phyloP scores from a whole-genome alignment of 2,113 vertebrate genomes.

The Callithrix jacchus region DNA sequence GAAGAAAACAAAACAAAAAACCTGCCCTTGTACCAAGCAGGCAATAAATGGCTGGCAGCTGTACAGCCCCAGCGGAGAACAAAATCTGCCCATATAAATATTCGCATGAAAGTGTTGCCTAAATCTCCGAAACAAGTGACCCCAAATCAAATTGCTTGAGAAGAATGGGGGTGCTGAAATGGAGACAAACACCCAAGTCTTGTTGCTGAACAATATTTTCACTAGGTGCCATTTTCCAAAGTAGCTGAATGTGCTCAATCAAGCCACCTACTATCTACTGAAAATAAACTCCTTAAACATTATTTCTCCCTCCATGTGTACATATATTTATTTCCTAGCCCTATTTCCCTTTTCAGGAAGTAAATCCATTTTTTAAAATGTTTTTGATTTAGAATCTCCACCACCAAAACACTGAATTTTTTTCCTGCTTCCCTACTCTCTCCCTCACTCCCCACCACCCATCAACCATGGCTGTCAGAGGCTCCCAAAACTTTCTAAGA shows the following conservation, averaged over 20 bases:
- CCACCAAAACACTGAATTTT: neutral
- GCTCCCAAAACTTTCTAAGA: neutral
- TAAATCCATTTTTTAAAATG: neutral
- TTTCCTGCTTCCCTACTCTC: neutral
- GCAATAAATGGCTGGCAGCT: conserved; percentile 45
- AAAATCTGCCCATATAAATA: neutral
- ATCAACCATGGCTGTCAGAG: neutral
- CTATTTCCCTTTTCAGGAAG: neutral
- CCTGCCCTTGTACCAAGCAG: neutral
- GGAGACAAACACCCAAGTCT: neutral
- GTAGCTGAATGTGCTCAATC: neutral
- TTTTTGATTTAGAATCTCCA: neutral
- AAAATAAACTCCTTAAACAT: neutral
- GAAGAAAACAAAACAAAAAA: neutral
- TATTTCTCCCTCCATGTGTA: neutral
- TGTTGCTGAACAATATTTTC: neutral
- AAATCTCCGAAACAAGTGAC: conserved; percentile 18
- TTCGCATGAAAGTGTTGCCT: neutral
- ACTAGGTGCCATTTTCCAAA: conserved; percentile 7
- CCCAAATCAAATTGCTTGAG: neutral
- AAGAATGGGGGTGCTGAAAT: neutral
- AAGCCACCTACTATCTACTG: neutral
- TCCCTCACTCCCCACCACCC: rapidly evolving
- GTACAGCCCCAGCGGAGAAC: neutral
- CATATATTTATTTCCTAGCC: neutral